Evolutionary conservation across 2,113 vertebrate genomes (phyloP), one percentile per base, ranked within the genome.

Genomic region (Xiphophorus hellerii): DNA sequence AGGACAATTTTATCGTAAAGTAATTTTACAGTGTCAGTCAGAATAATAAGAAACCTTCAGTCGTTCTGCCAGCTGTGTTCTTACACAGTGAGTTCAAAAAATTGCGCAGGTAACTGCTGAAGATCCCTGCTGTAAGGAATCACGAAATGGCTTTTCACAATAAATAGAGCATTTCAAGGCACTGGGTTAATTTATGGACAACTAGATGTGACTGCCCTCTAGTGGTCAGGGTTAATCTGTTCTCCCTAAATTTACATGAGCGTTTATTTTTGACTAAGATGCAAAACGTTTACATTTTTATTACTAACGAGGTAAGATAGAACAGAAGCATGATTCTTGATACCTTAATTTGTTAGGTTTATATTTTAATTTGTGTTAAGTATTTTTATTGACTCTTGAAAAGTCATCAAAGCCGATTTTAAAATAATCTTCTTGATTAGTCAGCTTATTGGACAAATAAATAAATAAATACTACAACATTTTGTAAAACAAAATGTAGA

Each of bases 191-290:
- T 81, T 11, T 58, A 37, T 42, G 58, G 33, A 30, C 20, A 30
- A 60, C 48, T 66, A 62, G 69, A 82, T 61, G 67, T 33, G 77
- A 81, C 76, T 89, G 92, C 83, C 92, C 86, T 84, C 93, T 73
- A 77, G 76, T 89, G 93, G 74, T 39, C 73, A 51, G 25, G 13
- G n/a, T 33, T n/a, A 61, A 35, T 13, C 14, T 65, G 11, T 67
- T 14, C 11, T 5, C 28, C 37, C 20, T 14, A 71, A 10, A 64
- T 51, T 1, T 39, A 2, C n/a, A 74, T 27, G 48, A 17, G 13
- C 1, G 22, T 0, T 0, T 27, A 20, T 7, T 25, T 60, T 20
- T 22, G 30, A 20, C 27, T 5, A 12, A 35, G 28, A 71, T 77
- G 28, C 27, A 66, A 65, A 69, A 64, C 1, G 8, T 0, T 33